These are phyloP conservation scores for Eidolon helvum DNA, from an alignment of 2,113 vertebrate genomes.

Conservation along the genomic window DNA sequence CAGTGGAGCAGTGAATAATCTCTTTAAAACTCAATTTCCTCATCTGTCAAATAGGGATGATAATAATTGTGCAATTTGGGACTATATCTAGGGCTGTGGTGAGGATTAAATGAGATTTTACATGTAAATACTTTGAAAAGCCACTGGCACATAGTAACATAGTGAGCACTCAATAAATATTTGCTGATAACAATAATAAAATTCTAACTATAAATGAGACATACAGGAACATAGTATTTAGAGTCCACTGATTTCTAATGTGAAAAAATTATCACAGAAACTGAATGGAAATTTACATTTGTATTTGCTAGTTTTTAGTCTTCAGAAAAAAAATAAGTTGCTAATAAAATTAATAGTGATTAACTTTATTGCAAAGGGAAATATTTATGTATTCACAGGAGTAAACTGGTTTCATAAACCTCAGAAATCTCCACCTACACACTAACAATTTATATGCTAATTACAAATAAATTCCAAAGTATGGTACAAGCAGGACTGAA, in stretches of 20 bases:
- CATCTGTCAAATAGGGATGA: background rate
- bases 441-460: background rate
- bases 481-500: background rate
- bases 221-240: background rate
- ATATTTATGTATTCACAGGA: background rate
- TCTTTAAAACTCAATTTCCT: slow-evolving; percentile 23
- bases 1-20: background rate
- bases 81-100: background rate
- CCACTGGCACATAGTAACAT: background rate
- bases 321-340: background rate
- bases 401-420: background rate
- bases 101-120: background rate
- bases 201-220: background rate
- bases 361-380: background rate
- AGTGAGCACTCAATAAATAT: background rate
- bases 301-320: background rate
- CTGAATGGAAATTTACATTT: background rate
- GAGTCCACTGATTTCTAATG: background rate
- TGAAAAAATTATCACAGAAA: background rate
- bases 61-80: background rate
- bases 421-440: background rate
- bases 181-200: background rate
- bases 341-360: slow-evolving; percentile 33
- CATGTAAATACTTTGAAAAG: background rate
- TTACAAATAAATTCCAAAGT: background rate